Conservation (phyloP, 2,113 vertebrate species). For the Solea senegalensis region DNA sequence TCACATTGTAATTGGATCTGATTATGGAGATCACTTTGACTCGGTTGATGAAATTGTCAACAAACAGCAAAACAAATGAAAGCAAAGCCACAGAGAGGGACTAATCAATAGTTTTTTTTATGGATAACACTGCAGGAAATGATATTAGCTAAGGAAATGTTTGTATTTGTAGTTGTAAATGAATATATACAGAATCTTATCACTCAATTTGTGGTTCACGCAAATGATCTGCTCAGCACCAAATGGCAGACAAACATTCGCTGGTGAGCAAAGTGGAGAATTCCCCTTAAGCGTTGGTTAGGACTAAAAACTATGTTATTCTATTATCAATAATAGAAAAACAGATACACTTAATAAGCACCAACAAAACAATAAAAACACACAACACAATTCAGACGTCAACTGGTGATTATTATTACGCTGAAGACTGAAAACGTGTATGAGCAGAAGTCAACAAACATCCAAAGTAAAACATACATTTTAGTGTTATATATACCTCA, state of each 20-base stretch:
- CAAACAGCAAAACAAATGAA: not conserved
- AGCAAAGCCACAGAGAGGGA: not conserved
- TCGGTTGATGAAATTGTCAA: not conserved
- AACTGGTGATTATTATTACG: no score
- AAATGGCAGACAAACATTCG: not conserved
- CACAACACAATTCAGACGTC: no score
- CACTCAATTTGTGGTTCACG: not conserved
- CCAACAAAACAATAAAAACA: no score
- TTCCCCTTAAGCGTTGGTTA: not conserved
- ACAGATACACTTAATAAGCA: no score
- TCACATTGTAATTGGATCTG: constrained; percentile 11
- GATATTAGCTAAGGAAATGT: not conserved
- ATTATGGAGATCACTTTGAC: constrained; percentile 6
- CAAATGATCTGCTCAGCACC: not conserved
- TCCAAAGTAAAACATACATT: no score
- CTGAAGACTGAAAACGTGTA: no score
- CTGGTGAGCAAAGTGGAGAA: not conserved
- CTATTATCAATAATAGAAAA: no score
- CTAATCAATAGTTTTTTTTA: not conserved
- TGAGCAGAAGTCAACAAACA: no score
- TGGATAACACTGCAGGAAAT: not conserved
- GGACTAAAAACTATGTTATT: not conserved
- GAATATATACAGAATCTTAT: not conserved
- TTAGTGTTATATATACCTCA: no score
- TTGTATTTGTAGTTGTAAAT: no score